These are phyloP conservation scores for Elephantulus edwardii DNA, from an alignment of 2,113 vertebrate species.

Conservation along the genomic window DNA sequence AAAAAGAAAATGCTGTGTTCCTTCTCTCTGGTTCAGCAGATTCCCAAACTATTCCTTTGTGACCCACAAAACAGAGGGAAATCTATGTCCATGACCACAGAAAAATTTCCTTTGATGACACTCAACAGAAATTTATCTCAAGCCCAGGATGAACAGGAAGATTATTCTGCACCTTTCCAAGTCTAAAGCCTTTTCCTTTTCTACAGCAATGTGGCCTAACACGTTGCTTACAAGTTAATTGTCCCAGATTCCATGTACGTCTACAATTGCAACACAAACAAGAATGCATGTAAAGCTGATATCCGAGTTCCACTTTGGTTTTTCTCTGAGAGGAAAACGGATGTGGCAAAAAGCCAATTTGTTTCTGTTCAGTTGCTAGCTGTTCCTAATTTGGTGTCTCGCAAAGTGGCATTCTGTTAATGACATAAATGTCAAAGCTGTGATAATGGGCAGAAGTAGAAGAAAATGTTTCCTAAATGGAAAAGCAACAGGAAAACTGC, in stretches of 20 bases:
- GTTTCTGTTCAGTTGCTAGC: conserved; percentile 54
- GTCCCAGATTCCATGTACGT: neutral
- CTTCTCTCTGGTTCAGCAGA: neutral
- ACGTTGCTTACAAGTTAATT: conserved; percentile 44
- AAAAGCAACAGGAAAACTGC: conserved; percentile 63
- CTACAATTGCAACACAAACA: conserved; percentile 39
- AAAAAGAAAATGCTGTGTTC: conserved; percentile 3
- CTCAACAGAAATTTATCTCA: neutral
- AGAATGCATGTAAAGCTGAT: neutral
- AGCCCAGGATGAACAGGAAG: neutral
- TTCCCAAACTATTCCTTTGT: neutral
- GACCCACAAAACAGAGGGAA: neutral
- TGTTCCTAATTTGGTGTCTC: conserved; percentile 69
- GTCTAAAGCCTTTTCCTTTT: neutral
- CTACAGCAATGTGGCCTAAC: neutral
- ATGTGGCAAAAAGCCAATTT: conserved; percentile 45
- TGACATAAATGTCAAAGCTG: conserved; percentile 71
- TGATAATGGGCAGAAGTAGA: conserved; percentile 72
- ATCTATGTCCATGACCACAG: neutral
- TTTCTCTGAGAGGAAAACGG: conserved; percentile 48
- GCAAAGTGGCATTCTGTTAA: conserved; percentile 75
- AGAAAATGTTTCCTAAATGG: conserved; percentile 70
- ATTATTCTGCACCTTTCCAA: neutral
- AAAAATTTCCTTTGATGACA: neutral
- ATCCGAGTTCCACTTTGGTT: conserved; percentile 31